A percentile compares a stretch with the other conserved stretches of the same genome.
These are phyloP conservation scores for Archivesica marissinica DNA, from an alignment of 1,140 invertebrate genomes.

Conservation along the genomic window DNA sequence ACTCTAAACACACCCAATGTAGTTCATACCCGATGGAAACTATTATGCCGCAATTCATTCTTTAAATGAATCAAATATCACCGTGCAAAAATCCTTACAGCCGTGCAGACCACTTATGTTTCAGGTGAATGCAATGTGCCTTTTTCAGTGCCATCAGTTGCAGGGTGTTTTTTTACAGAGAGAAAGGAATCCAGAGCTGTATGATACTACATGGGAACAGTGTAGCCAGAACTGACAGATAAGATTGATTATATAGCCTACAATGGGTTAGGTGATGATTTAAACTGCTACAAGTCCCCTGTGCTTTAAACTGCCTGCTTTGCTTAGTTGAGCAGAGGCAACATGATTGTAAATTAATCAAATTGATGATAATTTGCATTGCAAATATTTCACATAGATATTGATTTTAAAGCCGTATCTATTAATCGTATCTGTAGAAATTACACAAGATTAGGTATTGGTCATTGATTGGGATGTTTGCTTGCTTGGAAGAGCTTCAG, in stretches of 20 bases:
- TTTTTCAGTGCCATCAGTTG: no score
- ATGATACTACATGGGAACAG: no score
- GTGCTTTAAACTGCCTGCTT: constrained; percentile 1
- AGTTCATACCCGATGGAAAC: no score
- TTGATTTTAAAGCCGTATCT: background rate
- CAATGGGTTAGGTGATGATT: constrained; percentile 10
- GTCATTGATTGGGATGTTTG: constrained; percentile 10
- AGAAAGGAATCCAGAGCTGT: no score
- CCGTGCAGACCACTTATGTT: no score
- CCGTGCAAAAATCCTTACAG: no score
- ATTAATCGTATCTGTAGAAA: background rate
- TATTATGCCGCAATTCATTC: no score
- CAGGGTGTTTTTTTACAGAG: no score
- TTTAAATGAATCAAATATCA: no score
- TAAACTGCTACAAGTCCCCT: background rate
- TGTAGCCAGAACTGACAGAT: background rate
- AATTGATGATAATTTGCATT: constrained; percentile 41
- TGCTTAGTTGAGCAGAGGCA: background rate
- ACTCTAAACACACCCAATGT: no score
- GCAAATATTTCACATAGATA: constrained; percentile 41
- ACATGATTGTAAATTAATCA: constrained; percentile 2
- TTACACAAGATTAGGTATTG: constrained; percentile 12
- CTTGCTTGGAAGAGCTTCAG: background rate
- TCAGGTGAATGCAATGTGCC: no score
- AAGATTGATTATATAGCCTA: background rate